These are phyloP conservation scores for Dendrolimus punctatus DNA, from an alignment of 1,140 invertebrate genomes.

Conservation along the genomic window DNA sequence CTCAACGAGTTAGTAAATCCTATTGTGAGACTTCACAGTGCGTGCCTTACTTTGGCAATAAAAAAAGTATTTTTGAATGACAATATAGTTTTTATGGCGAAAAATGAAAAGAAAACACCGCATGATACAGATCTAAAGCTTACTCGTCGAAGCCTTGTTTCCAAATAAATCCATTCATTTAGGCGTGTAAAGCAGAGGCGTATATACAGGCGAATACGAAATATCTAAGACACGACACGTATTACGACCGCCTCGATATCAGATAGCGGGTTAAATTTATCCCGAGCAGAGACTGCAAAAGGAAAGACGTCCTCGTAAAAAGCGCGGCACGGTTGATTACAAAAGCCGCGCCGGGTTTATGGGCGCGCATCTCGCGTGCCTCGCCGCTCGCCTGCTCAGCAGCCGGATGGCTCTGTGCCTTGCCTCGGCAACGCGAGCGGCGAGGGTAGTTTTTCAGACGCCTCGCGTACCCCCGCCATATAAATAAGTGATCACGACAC, in stretches of 20 bases:
- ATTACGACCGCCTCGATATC: conserved; percentile 29
- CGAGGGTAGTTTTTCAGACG: conserved; percentile 62
- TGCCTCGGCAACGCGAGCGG: conserved; percentile 30
- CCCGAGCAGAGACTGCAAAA: conserved; percentile 43
- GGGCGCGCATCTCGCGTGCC: conserved; percentile 28
- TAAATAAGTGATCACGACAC: conserved; percentile 60
- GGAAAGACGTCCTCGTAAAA: conserved; percentile 59
- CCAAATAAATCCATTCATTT: no score
- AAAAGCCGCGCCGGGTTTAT: conserved; percentile 48
- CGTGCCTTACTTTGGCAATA: no score
- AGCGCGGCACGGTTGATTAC: conserved; percentile 61
- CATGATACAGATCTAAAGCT: conserved; percentile 19
- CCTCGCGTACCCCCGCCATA: conserved; percentile 37
- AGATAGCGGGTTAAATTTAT: conserved; percentile 55
- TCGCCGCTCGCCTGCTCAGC: conserved; percentile 15
- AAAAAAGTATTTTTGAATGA: no score
- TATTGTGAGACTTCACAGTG: no score
- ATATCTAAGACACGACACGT: no score
- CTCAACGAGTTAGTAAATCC: no score
- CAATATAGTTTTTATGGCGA: conserved; percentile 17
- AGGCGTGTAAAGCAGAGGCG: no score
- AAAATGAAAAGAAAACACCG: conserved; percentile 23
- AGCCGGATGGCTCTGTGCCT: not conserved
- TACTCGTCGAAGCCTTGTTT: not conserved
- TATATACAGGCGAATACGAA: no score